Percentiles rank a stretch among this genome's conserved stretches.
These are phyloP conservation scores for Villa cingulata DNA, from an alignment of 2,888 invertebrate genomes.

Conservation along the genomic window DNA sequence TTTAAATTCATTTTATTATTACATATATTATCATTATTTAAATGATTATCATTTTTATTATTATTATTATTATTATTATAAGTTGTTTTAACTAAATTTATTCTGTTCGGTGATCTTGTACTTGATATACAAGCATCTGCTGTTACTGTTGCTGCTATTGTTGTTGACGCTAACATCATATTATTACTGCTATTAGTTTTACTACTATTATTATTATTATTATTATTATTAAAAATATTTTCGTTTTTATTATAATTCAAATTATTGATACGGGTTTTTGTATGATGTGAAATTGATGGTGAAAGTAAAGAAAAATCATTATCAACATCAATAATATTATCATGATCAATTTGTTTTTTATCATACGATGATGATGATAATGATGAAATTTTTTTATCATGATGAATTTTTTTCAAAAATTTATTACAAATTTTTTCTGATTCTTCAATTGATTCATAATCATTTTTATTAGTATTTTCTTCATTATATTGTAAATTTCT, in stretches of 20 bases:
- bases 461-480: constrained; percentile 27
- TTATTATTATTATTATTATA: not conserved
- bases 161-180: too few species aligned
- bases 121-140: constrained; percentile 1
- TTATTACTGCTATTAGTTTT: too few species aligned
- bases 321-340: constrained; percentile 7
- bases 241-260: constrained; percentile 11
- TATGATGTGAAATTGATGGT: constrained; percentile 13
- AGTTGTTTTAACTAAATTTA: not conserved
- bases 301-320: constrained; percentile 11
- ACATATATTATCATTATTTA: constrained; percentile 1
- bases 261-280: constrained; percentile 20
- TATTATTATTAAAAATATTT: not conserved
- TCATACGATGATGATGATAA: constrained; percentile 31
- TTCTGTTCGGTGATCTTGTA: not conserved
- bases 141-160: not conserved
- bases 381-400: too few species aligned
- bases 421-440: too few species aligned
- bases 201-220: too few species aligned
- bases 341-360: constrained; percentile 27
- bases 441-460: too few species aligned
- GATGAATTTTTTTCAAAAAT: too few species aligned
- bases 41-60: not conserved
- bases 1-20: not conserved
- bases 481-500: too few species aligned